A percentile compares a stretch with the other conserved stretches of the same genome.
Conservation (phyloP, 2,113 vertebrate species). For the Etheostoma cragini region DNA sequence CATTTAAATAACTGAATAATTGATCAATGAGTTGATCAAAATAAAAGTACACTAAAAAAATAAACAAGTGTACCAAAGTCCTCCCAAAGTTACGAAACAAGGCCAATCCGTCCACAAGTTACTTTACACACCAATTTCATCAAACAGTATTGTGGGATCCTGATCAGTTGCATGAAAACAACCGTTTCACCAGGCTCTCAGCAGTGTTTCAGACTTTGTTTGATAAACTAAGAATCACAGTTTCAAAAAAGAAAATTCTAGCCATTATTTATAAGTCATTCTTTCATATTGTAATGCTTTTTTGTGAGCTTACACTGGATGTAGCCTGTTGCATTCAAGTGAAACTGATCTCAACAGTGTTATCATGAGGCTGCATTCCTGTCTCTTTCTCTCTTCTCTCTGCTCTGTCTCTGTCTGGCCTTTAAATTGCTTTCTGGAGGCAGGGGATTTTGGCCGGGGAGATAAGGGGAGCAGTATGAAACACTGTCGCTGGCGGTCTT, state of each 20-base stretch:
- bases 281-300: not conserved
- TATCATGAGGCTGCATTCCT: slow-evolving; percentile 43
- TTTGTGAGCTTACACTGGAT: not conserved
- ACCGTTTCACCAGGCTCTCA: not conserved
- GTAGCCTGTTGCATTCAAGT: slow-evolving; percentile 29
- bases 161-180: not conserved
- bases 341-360: slow-evolving; percentile 34
- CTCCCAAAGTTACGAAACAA: not conserved
- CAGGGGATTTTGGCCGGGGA: slow-evolving; percentile 66
- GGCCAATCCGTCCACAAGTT: not conserved
- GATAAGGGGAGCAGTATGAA: slow-evolving; percentile 72
- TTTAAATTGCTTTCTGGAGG: slow-evolving; percentile 79
- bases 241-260: not conserved
- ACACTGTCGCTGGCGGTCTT: slow-evolving; percentile 52
- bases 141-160: not conserved
- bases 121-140: not conserved
- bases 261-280: not conserved
- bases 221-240: not conserved
- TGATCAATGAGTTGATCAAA: not conserved
- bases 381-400: slow-evolving; percentile 17
- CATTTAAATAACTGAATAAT: not conserved
- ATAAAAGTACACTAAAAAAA: not conserved
- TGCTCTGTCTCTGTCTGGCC: slow-evolving; percentile 49
- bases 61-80: not conserved
- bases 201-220: not conserved